Percentiles rank a stretch among this genome's conserved stretches.
Evolutionary conservation across 2,797 vertebrate genomes (phyloP).

Genomic region (Corythornis leucogaster): DNA sequence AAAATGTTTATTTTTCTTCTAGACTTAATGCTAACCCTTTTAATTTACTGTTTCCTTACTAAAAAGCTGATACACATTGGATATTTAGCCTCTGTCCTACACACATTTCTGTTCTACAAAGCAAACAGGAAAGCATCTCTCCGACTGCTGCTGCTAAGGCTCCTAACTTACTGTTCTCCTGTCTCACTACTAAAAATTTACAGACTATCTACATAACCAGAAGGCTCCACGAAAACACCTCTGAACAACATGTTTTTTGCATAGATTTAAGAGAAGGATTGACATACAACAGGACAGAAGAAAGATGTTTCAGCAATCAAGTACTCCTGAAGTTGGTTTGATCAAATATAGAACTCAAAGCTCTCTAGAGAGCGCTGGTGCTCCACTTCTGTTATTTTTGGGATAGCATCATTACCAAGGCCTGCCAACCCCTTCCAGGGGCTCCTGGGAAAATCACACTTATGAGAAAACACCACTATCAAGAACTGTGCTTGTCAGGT

Average conservation of each 20-base stretch:
- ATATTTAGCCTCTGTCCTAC: background rate
- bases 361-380: background rate
- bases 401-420: background rate
- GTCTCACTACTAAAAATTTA: background rate
- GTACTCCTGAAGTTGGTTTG: background rate
- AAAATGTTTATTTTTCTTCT: background rate
- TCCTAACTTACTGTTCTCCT: background rate
- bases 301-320: background rate
- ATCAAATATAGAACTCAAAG: background rate
- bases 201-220: background rate
- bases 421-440: background rate
- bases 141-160: background rate
- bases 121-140: background rate
- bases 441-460: background rate
- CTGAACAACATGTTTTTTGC: background rate
- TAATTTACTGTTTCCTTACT: constrained; percentile 7
- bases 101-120: background rate
- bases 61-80: background rate
- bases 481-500: background rate
- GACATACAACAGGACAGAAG: background rate
- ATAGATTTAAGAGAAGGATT: background rate
- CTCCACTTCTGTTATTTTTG: background rate
- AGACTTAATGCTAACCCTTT: background rate
- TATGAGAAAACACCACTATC: background rate
- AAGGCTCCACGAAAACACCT: background rate